Evolutionary conservation across 2,888 invertebrate species (phyloP), one percentile per base, ranked within the genome.

Genomic region (Plagodis pulveraria): DNA sequence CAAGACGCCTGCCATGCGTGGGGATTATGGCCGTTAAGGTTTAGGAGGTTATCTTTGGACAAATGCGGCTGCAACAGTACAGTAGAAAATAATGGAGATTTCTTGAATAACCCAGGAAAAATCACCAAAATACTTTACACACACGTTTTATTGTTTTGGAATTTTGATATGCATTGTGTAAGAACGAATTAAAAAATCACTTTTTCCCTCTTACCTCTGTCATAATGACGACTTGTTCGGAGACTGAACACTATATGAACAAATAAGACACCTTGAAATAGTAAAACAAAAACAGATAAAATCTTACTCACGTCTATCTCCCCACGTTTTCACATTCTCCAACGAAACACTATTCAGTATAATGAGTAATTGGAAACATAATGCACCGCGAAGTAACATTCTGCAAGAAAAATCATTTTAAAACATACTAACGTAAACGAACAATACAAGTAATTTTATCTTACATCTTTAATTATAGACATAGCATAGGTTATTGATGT

Each of bases 221-320:
- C 22, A 1, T 38, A 1, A 38, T 2, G 38, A 38, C 38, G 6
- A 38, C 38, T 38, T 5, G 7, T 6, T 38, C 9, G 9, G 38
- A 38, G 6, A 2, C 9, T 8, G 6, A 38, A 38, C 38, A 38
- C 2, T 38, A 9, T 40, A 6, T 6, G 34, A 49, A 9, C 40
- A 49, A 38, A 38, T 7, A 32, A 10, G 2, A 7, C 9, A 36
- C 22, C 36, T 11, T 43, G 7, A 43, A 12, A 12, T n/a, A 32
- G 44, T 32, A 32, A 22, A 22, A 22, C 22, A 22, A 22, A 22
- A 7, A n/a, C 6, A 10, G 50, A 59, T 47, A 47, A 35, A 55
- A 58, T 58, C 5, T 38, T 64, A 83, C 90, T 89, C 71, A 90
- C 90, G 90, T 73, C 63, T 81, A 33, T 78, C 71, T 57, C 72